Conservation (phyloP, 2,113 vertebrate species). For the Lamprologus ornatipinnis region DNA sequence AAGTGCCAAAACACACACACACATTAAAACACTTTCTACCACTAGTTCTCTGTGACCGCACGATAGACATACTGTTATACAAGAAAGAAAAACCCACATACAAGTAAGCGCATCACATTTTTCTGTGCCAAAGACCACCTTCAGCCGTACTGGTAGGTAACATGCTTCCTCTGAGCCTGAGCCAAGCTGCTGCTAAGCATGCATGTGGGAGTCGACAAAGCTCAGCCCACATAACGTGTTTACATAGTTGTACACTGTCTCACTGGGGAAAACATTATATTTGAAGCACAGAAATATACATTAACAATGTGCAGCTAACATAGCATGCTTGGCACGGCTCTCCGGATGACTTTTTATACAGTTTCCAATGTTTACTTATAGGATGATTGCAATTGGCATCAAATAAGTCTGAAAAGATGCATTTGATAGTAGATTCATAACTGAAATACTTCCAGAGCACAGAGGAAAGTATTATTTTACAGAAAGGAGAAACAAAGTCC, state of each 20-base stretch:
- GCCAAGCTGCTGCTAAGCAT: conserved; percentile 44
- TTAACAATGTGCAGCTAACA: conserved; percentile 9
- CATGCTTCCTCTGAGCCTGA: conserved; percentile 38
- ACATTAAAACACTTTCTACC: not conserved
- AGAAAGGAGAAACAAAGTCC: conserved; percentile 7
- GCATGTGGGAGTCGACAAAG: conserved; percentile 55
- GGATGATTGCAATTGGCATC: not conserved
- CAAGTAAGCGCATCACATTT: not conserved
- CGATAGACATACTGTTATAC: not conserved
- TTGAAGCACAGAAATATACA: conserved; percentile 13
- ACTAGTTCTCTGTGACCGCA: not conserved
- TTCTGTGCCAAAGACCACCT: conserved; percentile 28
- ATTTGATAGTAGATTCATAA: not conserved
- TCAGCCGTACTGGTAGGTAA: conserved; percentile 36
- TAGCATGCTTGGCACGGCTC: not conserved
- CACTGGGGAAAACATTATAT: conserved; percentile 4
- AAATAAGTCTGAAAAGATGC: not conserved
- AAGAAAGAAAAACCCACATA: not conserved
- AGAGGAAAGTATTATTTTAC: not conserved
- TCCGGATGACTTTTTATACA: not conserved
- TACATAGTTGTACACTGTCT: conserved; percentile 20
- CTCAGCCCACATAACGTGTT: conserved; percentile 53
- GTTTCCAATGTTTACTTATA: not conserved
- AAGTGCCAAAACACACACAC: not conserved
- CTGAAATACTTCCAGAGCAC: not conserved